Conservation (phyloP, 2,888 invertebrate genomes). For the Rhagonycha fulva region DNA sequence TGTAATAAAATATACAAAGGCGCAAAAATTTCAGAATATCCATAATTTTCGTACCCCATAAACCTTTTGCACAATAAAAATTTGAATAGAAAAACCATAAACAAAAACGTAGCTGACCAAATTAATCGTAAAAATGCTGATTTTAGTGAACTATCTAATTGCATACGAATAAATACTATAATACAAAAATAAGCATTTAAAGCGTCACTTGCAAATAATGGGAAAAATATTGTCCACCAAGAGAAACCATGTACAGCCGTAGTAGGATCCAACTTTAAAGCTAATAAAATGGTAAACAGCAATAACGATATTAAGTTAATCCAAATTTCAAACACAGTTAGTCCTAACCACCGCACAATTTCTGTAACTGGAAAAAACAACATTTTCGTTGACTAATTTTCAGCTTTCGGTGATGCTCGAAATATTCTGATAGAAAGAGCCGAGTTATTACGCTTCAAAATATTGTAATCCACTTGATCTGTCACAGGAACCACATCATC, state of each 20-base stretch:
- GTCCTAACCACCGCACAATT: conserved; percentile 90
- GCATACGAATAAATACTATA: conserved; percentile 92
- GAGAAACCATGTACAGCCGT: conserved; percentile 58
- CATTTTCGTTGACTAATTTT: background rate
- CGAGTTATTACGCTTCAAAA: conserved; percentile 77
- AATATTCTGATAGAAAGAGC: conserved; percentile 83
- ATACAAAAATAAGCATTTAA: conserved; percentile 93
- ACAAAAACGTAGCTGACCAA: conserved; percentile 83
- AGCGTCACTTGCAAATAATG: conserved; percentile 90
- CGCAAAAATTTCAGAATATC: conserved; percentile 91
- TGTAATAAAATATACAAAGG: conserved; percentile 90
- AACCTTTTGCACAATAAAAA: conserved; percentile 88
- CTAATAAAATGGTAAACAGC: conserved; percentile 82
- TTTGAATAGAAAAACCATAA: conserved; percentile 88
- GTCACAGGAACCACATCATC: conserved; percentile 85
- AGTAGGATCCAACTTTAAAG: conserved; percentile 74
- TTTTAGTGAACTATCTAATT: conserved; percentile 77
- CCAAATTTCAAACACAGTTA: conserved; percentile 95
- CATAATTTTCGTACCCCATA: conserved; percentile 77
- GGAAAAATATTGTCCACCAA: conserved; percentile 92
- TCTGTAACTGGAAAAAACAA: conserved; percentile 64
- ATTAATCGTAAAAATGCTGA: conserved; percentile 78
- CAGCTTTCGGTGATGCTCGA: conserved; percentile 46
- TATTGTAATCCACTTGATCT: conserved; percentile 76
- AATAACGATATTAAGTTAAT: conserved; percentile 82